Evolutionary conservation across 2,113 vertebrate genomes (phyloP).

Genomic region (Chrysemys picta): DNA sequence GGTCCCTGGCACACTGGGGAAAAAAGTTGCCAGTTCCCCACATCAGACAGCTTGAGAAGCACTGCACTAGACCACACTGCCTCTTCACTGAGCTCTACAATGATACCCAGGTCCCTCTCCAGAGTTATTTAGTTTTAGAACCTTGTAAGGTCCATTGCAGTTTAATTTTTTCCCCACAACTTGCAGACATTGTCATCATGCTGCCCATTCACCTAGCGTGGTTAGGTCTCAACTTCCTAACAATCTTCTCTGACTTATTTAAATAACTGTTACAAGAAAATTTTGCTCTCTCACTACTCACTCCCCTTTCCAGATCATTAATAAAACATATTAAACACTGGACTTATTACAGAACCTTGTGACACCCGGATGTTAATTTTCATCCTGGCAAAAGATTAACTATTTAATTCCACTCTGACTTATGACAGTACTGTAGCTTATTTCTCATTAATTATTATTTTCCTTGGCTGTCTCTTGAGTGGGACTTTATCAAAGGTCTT

Average conservation of each 20-base stretch:
- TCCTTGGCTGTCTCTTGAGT: neutral
- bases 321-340: neutral
- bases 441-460: neutral
- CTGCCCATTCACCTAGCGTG: neutral
- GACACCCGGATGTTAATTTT: neutral
- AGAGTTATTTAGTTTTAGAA: too few relatives aligned
- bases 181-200: neutral
- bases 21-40: too few relatives aligned
- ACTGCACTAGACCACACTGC: too few relatives aligned
- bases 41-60: too few relatives aligned
- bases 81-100: too few relatives aligned
- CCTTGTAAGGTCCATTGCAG: neutral
- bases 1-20: too few relatives aligned
- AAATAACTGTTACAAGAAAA: neutral
- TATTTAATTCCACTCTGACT: neutral
- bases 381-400: neutral
- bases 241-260: neutral
- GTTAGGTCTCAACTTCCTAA: neutral
- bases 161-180: neutral
- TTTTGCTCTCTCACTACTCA: neutral
- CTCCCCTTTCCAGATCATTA: neutral
- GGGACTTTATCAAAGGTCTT: neutral
- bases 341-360: neutral
- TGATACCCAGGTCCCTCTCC: too few relatives aligned
- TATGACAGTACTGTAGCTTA: neutral